Evolutionary conservation across 2,797 vertebrate genomes (phyloP).

Genomic region (Ciconia nigra): DNA sequence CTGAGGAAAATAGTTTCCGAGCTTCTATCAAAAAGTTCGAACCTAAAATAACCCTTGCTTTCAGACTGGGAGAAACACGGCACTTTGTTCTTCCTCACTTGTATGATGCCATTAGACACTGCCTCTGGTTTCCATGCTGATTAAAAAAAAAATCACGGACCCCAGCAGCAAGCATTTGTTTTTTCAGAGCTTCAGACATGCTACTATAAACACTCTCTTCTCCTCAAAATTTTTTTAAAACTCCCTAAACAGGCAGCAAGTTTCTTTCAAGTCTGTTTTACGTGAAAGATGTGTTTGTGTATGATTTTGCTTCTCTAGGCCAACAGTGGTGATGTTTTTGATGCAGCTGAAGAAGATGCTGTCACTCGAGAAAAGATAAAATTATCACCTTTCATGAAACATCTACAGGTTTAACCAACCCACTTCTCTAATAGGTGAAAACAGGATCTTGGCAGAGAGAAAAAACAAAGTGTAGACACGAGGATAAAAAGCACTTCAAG

Average conservation of each 20-base stretch:
- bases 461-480: background rate
- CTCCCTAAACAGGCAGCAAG: background rate
- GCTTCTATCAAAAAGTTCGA: background rate
- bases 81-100: background rate
- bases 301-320: constrained; percentile 13
- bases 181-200: background rate
- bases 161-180: background rate
- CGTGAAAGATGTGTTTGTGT: constrained; percentile 17
- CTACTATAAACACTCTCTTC: background rate
- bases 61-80: background rate
- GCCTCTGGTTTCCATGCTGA: background rate
- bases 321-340: constrained; percentile 39
- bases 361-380: constrained; percentile 47
- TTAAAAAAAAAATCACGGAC: background rate
- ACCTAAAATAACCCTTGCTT: background rate
- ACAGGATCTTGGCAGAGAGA: background rate
- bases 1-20: background rate
- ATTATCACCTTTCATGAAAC: constrained; percentile 61
- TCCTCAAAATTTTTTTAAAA: background rate
- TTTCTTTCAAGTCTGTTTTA: constrained; percentile 35
- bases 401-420: constrained; percentile 19
- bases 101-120: background rate
- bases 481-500: constrained; percentile 29
- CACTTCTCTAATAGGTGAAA: constrained; percentile 14
- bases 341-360: constrained; percentile 12